A percentile compares a stretch with the other conserved stretches of the same genome.
Conservation (phyloP, 2,113 vertebrate species). For the Callipepla squamata region DNA sequence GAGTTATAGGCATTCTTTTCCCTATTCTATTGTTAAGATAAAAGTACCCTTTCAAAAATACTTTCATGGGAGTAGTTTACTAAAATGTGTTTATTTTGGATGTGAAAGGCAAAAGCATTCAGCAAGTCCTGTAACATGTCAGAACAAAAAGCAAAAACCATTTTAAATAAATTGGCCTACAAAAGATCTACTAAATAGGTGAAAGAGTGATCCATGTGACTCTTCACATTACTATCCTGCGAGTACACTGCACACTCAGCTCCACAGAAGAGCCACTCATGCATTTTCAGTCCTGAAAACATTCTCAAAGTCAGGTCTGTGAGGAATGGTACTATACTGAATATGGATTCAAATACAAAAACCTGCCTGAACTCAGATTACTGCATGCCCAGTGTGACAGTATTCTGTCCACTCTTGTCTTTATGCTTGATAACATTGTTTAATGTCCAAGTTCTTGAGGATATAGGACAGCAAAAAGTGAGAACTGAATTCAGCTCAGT, state of each 20-base stretch:
- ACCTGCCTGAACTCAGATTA: neutral
- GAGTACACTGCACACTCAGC: neutral
- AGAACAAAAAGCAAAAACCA: neutral
- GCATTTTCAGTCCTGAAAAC: neutral
- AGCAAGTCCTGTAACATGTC: neutral
- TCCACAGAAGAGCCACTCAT: neutral
- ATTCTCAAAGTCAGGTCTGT: neutral
- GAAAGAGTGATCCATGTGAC: neutral
- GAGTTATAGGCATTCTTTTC: neutral
- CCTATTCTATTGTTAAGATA: neutral
- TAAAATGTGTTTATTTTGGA: conserved; percentile 1
- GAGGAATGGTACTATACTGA: neutral
- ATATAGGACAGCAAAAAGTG: neutral
- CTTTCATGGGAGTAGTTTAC: neutral
- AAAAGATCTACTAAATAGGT: neutral
- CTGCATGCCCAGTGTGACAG: neutral
- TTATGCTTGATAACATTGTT: neutral
- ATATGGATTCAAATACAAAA: neutral
- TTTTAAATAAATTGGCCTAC: neutral
- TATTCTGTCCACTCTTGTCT: neutral
- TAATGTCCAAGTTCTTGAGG: neutral
- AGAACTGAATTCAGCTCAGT: conserved; percentile 36
- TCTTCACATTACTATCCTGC: neutral
- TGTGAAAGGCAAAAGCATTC: neutral
- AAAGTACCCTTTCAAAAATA: neutral